Evolutionary conservation across 2,888 invertebrate genomes (phyloP).

Genomic region (Blastobasis lacticolella): DNA sequence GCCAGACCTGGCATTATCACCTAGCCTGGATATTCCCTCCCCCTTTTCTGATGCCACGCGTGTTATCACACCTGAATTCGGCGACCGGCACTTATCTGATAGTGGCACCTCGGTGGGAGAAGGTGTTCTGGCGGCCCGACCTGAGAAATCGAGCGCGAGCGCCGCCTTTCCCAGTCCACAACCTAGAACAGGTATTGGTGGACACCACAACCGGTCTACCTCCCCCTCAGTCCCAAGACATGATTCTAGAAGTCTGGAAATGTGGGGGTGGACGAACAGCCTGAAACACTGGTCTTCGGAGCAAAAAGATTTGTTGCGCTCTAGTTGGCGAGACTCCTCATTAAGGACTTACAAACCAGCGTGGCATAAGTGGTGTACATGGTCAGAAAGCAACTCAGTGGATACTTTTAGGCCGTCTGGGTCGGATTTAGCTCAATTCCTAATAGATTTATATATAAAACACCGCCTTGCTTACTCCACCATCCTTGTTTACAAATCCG

Average conservation of each 20-base stretch:
- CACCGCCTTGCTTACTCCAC: too few species aligned
- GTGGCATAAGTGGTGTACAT: too few species aligned
- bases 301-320: conserved; percentile 8
- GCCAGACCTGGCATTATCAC: conserved; percentile 10
- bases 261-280: conserved; percentile 19
- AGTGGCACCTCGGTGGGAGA: conserved; percentile 12
- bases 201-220: conserved; percentile 1
- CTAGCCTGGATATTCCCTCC: conserved; percentile 19
- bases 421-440: too few species aligned
- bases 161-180: conserved; percentile 7
- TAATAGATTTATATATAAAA: too few species aligned
- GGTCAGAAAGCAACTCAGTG: too few species aligned
- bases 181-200: conserved; percentile 1
- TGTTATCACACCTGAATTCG: conserved; percentile 10
- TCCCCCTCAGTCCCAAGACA: conserved; percentile 1
- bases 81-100: conserved; percentile 9
- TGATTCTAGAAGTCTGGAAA: conserved; percentile 16
- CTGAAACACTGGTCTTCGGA: conserved; percentile 10
- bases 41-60: conserved; percentile 12
- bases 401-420: too few species aligned
- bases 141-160: conserved; percentile 8
- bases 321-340: too few species aligned
- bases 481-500: too few species aligned
- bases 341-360: too few species aligned
- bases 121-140: conserved; percentile 14